Evolutionary conservation across 2,113 vertebrate species (phyloP).

Genomic region (Rhinopomastus cyanomelas): DNA sequence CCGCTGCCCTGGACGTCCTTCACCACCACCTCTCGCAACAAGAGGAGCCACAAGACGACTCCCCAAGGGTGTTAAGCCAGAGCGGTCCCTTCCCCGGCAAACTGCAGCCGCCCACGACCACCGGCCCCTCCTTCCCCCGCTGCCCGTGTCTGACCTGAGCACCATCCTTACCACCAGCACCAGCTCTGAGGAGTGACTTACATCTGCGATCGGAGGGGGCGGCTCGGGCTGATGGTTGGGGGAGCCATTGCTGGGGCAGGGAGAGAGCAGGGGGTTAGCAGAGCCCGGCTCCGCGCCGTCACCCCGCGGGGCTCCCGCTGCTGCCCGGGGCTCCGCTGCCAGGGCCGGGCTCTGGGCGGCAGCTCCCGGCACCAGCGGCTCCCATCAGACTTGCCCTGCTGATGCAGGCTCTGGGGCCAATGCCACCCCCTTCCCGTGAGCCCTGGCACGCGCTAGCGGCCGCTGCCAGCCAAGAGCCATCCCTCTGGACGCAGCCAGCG

Average conservation of each 20-base stretch:
- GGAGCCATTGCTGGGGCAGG: constrained; percentile 86
- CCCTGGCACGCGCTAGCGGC: neutral
- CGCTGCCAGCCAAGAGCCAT: neutral
- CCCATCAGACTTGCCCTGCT: neutral
- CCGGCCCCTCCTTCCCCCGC: neutral
- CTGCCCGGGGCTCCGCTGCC: neutral
- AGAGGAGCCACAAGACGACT: no score
- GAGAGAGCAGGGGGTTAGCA: neutral
- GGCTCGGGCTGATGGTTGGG: constrained; percentile 84
- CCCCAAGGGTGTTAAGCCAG: neutral
- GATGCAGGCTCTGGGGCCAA: neutral
- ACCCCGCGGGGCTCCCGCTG: no score
- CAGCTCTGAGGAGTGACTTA: constrained; percentile 65
- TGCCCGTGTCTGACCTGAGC: neutral
- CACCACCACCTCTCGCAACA: neutral
- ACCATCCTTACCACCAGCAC: neutral
- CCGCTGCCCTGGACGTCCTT: fast-evolving
- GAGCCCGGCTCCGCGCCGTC: no score
- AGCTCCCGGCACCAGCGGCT: neutral
- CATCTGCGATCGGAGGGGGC: constrained; percentile 74
- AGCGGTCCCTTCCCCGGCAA: neutral
- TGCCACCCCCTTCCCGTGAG: neutral
- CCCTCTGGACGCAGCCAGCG: no score
- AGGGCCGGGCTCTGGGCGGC: neutral
- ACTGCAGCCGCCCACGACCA: neutral